Base-by-base conservation (phyloP, 2,888 invertebrate species). In the Asteroscopus sphinx region DNA sequence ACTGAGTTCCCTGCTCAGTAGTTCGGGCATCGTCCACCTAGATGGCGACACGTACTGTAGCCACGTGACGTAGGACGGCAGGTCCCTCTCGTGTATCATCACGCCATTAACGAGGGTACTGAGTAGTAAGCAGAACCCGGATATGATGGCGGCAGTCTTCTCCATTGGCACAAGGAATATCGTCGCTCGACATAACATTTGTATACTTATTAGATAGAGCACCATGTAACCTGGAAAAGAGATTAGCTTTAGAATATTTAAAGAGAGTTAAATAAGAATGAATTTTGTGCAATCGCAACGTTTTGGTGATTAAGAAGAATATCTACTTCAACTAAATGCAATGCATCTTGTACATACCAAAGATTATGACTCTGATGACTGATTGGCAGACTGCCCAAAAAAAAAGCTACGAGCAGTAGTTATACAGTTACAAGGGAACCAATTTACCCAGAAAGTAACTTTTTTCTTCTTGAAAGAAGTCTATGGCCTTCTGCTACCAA, bases 11-110 rank as follows among this genome's bases (percentile, higher is more conserved):
- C 95, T 93, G 57, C 95, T 94, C 49, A 96, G 85, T 42, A 97
- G 85, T 64, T 96, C 95, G 0, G 97, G 96, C 68, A 97, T 80
- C 1, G 96, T 85, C 97, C 97, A 98, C 54, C 96, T 94, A 0
- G 96, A 95, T 0, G 97, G 97, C 2, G 97, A 97, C 40, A 96
- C 93, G 71, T 95, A 95, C 72, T 96, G 95, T 64, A 97, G 82
- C 96, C 97, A 97, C 49, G 90, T 91, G 58, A 96, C 95, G 80
- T 96, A 95, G 15, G 91, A 82, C 1, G 97, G 95, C 62, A 97
- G 76, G 83, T 97, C 97, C 52, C 94, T 93, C 3, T 95, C 95
- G 77, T 97, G 97, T 26, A 97, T 81, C 64, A 95, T 90, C 76
- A 96, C 97, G 0, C 97, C 97, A 46, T 96, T 95, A 3, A 95